Evolutionary conservation across 2,113 vertebrate species (phyloP), one percentile per base, ranked within the genome.

Genomic region (Odontophorus gujanensis): DNA sequence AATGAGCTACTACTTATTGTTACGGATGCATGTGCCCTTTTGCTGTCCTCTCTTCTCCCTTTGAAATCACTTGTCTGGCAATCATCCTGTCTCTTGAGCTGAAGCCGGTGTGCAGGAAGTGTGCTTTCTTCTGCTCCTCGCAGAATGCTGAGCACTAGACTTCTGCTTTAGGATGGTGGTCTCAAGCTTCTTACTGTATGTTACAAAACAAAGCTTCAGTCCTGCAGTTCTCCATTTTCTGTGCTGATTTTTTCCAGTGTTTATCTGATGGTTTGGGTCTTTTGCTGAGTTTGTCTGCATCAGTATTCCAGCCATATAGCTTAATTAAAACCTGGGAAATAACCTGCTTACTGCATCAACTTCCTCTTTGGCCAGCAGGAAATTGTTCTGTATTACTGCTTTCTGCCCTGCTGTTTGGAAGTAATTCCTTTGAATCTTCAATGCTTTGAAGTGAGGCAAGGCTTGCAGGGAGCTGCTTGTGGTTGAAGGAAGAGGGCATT

Each of bases 311-410:
- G 25, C 77, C 59, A 15, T 19, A 30, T 24, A 68, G 53, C 36
- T 85, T 89, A 89, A 89, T 94, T 92, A 82, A 91, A 76, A 75
- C 69, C 74, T 94, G 91, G 74, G 74, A 87, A 89, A 77, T 69
- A 80, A 66, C 50, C 58, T 30, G 48, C 58, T 92, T 89, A 59
- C 6, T 79, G 51, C 77, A 90, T 81, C 42, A 68, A 20, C 51
- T 92, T 95, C 81, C 81, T 90, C 51, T 81, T 81, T 90, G 87
- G 45, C 78, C 38, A 82, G 84, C 50, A 79, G 84, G 58, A 82
- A 73, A 67, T 76, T 76, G 53, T 63, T 90, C 71, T 59, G 71
- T 89, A 5, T 81, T 92, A 22, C 36, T 83, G 66, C 42, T 92
- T 73, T 94, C 71, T 92, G 62, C 62, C 69, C 53, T 76, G 50